phyloP scores from a whole-genome alignment of 1,140 invertebrate genomes.

The Oscheius sp. region DNA sequence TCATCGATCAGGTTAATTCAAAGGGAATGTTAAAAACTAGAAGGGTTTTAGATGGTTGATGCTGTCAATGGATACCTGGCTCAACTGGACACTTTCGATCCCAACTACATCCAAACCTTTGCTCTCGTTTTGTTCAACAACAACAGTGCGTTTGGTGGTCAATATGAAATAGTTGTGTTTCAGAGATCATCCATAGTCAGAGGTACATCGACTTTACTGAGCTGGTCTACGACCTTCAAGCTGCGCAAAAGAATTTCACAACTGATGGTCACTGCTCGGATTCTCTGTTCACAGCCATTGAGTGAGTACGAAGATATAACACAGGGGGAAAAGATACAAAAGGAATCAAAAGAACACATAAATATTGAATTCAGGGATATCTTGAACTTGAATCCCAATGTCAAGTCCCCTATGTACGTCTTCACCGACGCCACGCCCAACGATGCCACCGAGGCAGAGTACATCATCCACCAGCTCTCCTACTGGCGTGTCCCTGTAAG shows the following conservation, averaged over 20 bases:
- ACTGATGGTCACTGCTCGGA: constrained; percentile 27
- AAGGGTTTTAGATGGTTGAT: too few relatives aligned
- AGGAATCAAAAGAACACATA: too few relatives aligned
- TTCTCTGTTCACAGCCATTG: constrained; percentile 21
- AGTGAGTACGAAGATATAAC: constrained; percentile 1
- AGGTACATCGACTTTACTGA: background rate
- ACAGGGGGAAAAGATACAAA: too few relatives aligned
- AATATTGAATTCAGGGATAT: background rate
- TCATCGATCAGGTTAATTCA: constrained; percentile 32
- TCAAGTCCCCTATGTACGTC: constrained; percentile 39
- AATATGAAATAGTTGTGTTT: background rate
- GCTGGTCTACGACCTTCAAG: background rate
- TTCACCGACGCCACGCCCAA: constrained; percentile 38
- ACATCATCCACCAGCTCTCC: constrained; percentile 25
- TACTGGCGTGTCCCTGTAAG: constrained; percentile 29
- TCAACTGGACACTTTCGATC: too few relatives aligned
- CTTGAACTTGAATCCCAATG: constrained; percentile 12
- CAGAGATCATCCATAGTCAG: background rate
- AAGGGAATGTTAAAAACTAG: too few relatives aligned
- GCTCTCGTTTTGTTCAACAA: constrained; percentile 37
- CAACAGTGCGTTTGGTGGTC: constrained; percentile 12
- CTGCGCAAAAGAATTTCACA: background rate
- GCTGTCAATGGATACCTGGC: too few relatives aligned
- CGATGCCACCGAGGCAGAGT: constrained; percentile 25
- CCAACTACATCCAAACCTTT: constrained; percentile 31